Percentiles rank a stretch among this genome's conserved stretches.
These are phyloP conservation scores for Ascaphus truei DNA, from an alignment of 2,113 vertebrate species.

Conservation along the genomic window DNA sequence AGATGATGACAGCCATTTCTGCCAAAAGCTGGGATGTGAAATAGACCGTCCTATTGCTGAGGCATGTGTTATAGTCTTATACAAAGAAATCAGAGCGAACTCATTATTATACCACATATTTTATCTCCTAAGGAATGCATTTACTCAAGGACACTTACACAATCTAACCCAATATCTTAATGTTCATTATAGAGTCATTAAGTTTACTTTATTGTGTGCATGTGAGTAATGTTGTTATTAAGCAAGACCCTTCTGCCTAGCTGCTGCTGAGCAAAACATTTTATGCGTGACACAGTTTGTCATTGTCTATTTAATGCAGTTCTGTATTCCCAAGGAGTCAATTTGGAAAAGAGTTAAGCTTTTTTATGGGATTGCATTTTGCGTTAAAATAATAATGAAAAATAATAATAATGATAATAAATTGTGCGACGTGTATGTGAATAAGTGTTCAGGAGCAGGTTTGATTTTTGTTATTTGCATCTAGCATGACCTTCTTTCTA, in stretches of 20 bases:
- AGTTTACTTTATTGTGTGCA: conserved; percentile 14
- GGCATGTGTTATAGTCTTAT: not conserved
- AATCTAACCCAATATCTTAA: not conserved
- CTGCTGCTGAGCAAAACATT: not conserved
- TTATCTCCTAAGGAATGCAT: not conserved
- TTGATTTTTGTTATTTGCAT: too few relatives aligned
- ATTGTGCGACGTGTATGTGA: too few relatives aligned
- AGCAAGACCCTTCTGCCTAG: not conserved
- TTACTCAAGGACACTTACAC: not conserved
- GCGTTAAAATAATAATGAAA: too few relatives aligned
- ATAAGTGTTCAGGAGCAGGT: too few relatives aligned
- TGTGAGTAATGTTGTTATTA: conserved; percentile 27
- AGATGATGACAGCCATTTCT: conserved; percentile 39
- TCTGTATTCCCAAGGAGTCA: conserved; percentile 38
- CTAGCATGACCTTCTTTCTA: too few relatives aligned
- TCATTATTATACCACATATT: not conserved
- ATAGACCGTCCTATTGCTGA: not conserved
- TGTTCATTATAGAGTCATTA: not conserved
- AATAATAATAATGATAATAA: too few relatives aligned
- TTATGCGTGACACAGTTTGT: conserved; percentile 32
- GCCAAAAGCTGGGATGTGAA: conserved; percentile 36
- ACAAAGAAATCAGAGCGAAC: not conserved
- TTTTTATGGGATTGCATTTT: too few relatives aligned
- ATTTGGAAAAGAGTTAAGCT: conserved; percentile 22
- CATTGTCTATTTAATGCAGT: conserved; percentile 39